Evolutionary conservation across 2,113 vertebrate genomes (phyloP).

Genomic region (Myodes glareolus): DNA sequence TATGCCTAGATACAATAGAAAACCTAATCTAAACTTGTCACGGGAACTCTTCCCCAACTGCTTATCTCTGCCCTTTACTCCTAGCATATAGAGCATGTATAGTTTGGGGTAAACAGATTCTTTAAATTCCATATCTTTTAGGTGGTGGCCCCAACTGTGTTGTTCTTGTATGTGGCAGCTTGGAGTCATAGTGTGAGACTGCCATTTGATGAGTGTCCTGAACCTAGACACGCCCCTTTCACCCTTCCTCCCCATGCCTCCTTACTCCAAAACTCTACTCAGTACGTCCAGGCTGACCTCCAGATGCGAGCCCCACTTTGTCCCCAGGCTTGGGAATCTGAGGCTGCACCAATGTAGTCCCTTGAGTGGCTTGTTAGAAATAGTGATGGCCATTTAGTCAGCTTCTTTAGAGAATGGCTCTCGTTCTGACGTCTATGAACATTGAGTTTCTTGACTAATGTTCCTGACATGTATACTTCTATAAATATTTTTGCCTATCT

Average conservation of each 20-base stretch:
- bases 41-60: neutral
- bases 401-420: neutral
- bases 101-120: neutral
- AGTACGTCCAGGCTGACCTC: neutral
- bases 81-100: neutral
- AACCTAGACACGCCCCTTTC: neutral
- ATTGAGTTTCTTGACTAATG: neutral
- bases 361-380: slow-evolving; percentile 47
- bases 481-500: slow-evolving; percentile 33
- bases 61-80: slow-evolving; percentile 1
- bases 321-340: neutral
- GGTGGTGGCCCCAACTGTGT: neutral
- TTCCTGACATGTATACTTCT: slow-evolving; percentile 7
- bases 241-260: neutral
- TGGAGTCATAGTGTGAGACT: neutral
- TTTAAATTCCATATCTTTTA: neutral
- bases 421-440: neutral
- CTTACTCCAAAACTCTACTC: neutral
- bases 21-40: neutral
- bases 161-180: neutral
- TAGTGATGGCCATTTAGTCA: neutral
- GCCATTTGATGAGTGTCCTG: neutral
- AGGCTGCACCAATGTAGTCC: neutral
- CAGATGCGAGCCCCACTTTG: too few relatives aligned
- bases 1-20: neutral